Percentiles rank a stretch among this genome's conserved stretches.
These are phyloP conservation scores for Hepsetus odoe DNA, from an alignment of 2,113 vertebrate genomes.

Conservation along the genomic window DNA sequence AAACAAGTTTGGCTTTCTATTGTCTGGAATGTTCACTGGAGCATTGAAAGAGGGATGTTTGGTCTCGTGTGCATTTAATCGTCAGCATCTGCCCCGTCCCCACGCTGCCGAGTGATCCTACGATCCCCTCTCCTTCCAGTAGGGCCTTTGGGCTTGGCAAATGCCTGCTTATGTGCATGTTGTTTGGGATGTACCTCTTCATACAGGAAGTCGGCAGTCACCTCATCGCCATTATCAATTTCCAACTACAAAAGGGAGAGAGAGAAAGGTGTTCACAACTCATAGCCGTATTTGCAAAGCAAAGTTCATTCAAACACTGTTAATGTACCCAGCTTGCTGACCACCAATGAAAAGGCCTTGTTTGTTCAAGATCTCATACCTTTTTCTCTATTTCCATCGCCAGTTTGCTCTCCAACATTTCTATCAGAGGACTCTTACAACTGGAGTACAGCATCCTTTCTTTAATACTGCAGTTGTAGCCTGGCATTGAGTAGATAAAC, in stretches of 20 bases:
- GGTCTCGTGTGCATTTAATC: constrained; percentile 66
- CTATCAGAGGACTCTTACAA: constrained; percentile 90
- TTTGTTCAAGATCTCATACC: constrained; percentile 67
- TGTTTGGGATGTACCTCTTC: constrained; percentile 97
- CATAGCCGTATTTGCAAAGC: background rate
- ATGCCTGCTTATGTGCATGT: constrained; percentile 92
- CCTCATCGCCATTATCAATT: constrained; percentile 93
- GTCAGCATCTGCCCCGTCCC: constrained; percentile 79
- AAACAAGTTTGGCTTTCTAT: constrained; percentile 56
- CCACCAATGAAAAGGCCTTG: background rate
- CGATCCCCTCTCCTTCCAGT: constrained; percentile 88
- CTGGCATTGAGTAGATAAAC: constrained; percentile 99
- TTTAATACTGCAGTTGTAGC: constrained; percentile 92
- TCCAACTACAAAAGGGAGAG: constrained; percentile 80
- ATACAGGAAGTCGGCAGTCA: constrained; percentile 93
- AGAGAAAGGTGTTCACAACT: background rate
- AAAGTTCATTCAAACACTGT: too few relatives aligned
- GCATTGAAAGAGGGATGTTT: constrained; percentile 39
- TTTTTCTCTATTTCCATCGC: constrained; percentile 89
- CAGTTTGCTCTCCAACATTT: constrained; percentile 86
- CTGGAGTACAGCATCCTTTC: constrained; percentile 98
- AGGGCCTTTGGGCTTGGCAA: constrained; percentile 94
- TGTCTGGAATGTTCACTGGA: constrained; percentile 68
- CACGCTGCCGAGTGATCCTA: constrained; percentile 86
- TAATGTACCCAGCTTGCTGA: too few relatives aligned